Evolutionary conservation across 2,797 vertebrate species (phyloP).

Genomic region (Smutsia gigantea): DNA sequence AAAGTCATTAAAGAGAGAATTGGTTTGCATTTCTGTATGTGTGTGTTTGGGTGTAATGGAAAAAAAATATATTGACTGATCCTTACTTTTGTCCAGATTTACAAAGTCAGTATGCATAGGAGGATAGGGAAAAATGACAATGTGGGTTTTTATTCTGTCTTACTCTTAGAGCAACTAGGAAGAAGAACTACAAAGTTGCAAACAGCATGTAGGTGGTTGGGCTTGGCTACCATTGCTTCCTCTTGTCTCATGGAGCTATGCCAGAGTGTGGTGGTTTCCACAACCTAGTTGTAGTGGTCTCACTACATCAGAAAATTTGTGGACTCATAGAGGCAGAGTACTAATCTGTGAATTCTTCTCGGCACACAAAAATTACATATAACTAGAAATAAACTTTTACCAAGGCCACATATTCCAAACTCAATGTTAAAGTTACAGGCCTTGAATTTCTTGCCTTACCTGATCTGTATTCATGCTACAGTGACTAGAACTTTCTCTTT

Average conservation of each 20-base stretch:
- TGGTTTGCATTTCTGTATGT: background rate
- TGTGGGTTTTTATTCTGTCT: background rate
- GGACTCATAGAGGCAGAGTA: background rate
- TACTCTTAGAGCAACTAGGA: background rate
- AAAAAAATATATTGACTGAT: background rate
- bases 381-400: constrained; percentile 12
- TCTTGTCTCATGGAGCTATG: background rate
- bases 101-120: background rate
- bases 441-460: background rate
- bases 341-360: background rate
- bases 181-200: background rate
- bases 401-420: accelerated
- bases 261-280: background rate
- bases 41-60: background rate
- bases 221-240: background rate
- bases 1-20: background rate
- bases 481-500: background rate
- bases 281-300: background rate
- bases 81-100: background rate
- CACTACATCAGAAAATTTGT: background rate
- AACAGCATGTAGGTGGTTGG: background rate
- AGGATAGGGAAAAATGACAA: background rate
- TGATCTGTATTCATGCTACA: background rate
- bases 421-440: background rate
- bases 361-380: background rate